Base-by-base conservation (phyloP, 2,888 invertebrate genomes). In the Acleris literana region DNA sequence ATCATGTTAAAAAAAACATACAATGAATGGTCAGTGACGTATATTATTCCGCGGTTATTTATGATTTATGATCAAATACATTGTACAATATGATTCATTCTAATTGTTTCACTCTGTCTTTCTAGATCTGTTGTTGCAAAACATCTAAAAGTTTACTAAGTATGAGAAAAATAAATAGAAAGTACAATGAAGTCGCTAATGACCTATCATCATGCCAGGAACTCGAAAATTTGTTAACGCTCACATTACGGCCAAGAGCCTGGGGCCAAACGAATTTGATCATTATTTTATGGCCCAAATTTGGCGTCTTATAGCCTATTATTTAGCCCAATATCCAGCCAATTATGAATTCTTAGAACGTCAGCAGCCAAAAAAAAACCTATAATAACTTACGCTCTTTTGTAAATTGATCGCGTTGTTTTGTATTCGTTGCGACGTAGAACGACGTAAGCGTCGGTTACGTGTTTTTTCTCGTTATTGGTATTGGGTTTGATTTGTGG, bases 271-370 rank as follows among this genome's bases (percentile, higher is more conserved):
- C 76, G 75, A 84, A 78, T 80, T 81, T 78, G 84, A 80, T 88
- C 87, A 89, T 90, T 90, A 89, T 89, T 90, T 90, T 90, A 90
- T 90, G 88, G 84, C 74, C 81, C 87, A 86, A 85, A 88, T 88
- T 87, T 86, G 83, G 79, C 68, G 74, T 68, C 75, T 77, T 85
- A 86, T 85, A 84, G 79, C 77, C 82, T 85, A 85, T 86, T 83
- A 86, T 85, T 84, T 82, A 76, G 80, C 56, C 82, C 83, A 83
- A 87, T 87, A 88, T 86, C 78, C 69, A 71, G 62, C 78, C 79
- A 82, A 84, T 81, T 83, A 81, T 77, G 76, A 71, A 58, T 78
- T 78, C 78, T 76, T 68, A 70, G 77, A 77, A 79, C 48, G 70
- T 59, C 51, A 13, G 20, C 63, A 3, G 3, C 9, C 6, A 46